A percentile compares a stretch with the other conserved stretches of the same genome.
Evolutionary conservation across 37 sponge, comb jelly and placozoan species (phyloP).

Genomic region (Trichoplax adhaerens): DNA sequence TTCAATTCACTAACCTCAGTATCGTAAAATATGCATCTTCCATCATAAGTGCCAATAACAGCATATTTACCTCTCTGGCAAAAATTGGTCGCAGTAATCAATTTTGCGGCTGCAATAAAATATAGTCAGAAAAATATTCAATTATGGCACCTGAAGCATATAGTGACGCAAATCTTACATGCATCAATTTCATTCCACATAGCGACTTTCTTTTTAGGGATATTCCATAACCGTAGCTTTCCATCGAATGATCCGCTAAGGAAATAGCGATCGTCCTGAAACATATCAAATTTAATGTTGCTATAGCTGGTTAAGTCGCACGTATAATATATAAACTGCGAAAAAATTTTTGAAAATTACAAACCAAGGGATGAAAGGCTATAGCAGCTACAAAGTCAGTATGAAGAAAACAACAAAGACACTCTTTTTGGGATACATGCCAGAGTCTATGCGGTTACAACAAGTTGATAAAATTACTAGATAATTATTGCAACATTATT

Average conservation of each 20-base stretch:
- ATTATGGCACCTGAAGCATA: conserved; percentile 2
- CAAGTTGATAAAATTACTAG: background rate
- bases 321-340: background rate
- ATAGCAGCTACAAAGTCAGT: conserved; percentile 88
- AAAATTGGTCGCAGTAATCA: conserved; percentile 89
- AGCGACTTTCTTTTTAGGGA: conserved; percentile 88
- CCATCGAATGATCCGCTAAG: conserved; percentile 90
- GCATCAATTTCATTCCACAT: conserved; percentile 84
- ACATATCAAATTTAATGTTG: background rate
- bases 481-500: background rate
- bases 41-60: conserved; percentile 90
- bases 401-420: conserved; percentile 86
- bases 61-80: conserved; percentile 79
- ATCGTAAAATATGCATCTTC: conserved; percentile 84
- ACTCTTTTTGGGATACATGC: conserved; percentile 80
- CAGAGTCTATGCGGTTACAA: conserved; percentile 36
- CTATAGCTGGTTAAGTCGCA: background rate
- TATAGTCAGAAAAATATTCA: background rate
- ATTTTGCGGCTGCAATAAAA: conserved; percentile 33
- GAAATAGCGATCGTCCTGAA: conserved; percentile 86
- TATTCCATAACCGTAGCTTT: conserved; percentile 81
- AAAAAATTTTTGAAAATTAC: background rate
- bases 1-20: conserved; percentile 44
- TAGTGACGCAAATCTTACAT: background rate
- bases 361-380: conserved; percentile 60